A percentile compares a stretch with the other conserved stretches of the same genome.
Conservation (phyloP, 2,113 vertebrate species). For the Toxotes chatareus region DNA sequence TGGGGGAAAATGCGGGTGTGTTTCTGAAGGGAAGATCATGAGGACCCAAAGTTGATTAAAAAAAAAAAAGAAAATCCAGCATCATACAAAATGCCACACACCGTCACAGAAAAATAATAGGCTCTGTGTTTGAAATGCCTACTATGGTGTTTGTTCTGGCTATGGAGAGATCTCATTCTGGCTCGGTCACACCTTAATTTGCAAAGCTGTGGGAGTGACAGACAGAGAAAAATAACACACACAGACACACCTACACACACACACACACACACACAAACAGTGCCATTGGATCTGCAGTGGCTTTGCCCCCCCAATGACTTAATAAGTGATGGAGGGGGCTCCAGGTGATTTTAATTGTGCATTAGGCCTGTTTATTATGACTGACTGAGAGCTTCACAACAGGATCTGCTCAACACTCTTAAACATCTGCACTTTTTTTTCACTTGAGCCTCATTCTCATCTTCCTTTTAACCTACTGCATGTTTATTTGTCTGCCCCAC, state of each 20-base stretch:
- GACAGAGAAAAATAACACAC: constrained; percentile 31
- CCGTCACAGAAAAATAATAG: constrained; percentile 39
- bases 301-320: constrained; percentile 44
- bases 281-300: constrained; percentile 32
- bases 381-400: constrained; percentile 54
- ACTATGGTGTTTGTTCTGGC: constrained; percentile 61
- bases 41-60: constrained; percentile 6
- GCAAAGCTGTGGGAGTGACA: constrained; percentile 61
- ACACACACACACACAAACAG: constrained; percentile 22
- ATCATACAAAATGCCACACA: constrained; percentile 31
- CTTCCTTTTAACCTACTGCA: constrained; percentile 14
- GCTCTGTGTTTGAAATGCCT: constrained; percentile 53
- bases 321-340: constrained; percentile 59
- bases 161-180: constrained; percentile 47
- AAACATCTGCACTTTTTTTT: constrained; percentile 53
- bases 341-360: constrained; percentile 74
- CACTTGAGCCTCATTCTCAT: background rate
- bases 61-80: constrained; percentile 11
- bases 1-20: background rate
- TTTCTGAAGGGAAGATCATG: constrained; percentile 20
- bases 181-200: constrained; percentile 68
- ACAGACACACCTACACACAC: constrained; percentile 23
- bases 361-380: constrained; percentile 69
- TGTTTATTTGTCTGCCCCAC: constrained; percentile 41
- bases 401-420: constrained; percentile 53